Conservation (phyloP, 2,113 vertebrate species). For the Leucosticte australis region DNA sequence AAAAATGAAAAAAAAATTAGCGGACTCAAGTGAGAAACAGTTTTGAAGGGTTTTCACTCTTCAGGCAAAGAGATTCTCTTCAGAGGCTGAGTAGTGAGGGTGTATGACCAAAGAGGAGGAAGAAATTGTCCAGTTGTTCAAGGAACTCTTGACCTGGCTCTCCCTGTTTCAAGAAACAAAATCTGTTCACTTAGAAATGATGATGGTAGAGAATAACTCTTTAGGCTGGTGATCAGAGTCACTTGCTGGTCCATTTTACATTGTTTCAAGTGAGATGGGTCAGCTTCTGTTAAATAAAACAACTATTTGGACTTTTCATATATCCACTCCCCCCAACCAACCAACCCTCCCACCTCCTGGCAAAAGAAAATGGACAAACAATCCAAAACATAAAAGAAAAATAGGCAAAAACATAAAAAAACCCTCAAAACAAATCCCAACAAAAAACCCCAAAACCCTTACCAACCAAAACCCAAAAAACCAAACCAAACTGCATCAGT, state of each 20-base stretch:
- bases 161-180: not conserved
- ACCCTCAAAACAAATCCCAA: not conserved
- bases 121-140: not conserved
- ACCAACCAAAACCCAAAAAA: not conserved
- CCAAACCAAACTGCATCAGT: not conserved
- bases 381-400: not conserved
- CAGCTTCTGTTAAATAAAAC: not conserved
- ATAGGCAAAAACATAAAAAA: not conserved
- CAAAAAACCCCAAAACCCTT: not conserved
- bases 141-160: not conserved
- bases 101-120: not conserved
- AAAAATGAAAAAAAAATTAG: not conserved
- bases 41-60: not conserved
- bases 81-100: not conserved
- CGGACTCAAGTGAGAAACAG: not conserved
- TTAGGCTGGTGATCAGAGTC: not conserved
- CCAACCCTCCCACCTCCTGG: fast-evolving
- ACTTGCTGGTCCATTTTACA: not conserved
- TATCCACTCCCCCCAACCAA: not conserved
- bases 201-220: not conserved
- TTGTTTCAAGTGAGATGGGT: not conserved
- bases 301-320: not conserved
- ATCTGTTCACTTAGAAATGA: not conserved
- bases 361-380: not conserved
- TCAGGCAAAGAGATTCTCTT: not conserved